Evolutionary conservation across 2,888 invertebrate species (phyloP).

Genomic region (Abrostola tripartita): DNA sequence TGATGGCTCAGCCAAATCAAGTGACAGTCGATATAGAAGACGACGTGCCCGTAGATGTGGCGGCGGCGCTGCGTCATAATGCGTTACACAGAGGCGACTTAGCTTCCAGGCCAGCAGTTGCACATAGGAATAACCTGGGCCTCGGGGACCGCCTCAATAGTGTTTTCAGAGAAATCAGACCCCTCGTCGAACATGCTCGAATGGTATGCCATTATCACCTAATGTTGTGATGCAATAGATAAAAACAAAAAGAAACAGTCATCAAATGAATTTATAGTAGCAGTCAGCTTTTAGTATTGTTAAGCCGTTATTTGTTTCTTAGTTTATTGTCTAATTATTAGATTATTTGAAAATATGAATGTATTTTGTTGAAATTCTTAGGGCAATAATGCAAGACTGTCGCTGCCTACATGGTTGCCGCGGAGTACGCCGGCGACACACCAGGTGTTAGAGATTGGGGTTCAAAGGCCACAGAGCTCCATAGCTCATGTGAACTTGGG

Average conservation of each 20-base stretch:
- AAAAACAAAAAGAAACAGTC: slow-evolving; percentile 31
- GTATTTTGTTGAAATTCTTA: slow-evolving; percentile 52
- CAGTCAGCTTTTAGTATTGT: neutral
- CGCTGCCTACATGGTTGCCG: slow-evolving; percentile 82
- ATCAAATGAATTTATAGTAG: slow-evolving; percentile 9
- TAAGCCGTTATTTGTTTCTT: neutral
- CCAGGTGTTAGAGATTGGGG: slow-evolving; percentile 68
- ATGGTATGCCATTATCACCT: slow-evolving; percentile 73
- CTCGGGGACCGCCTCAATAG: slow-evolving; percentile 82
- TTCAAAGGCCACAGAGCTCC: slow-evolving; percentile 80
- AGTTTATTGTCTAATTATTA: neutral
- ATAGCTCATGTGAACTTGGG: slow-evolving; percentile 79
- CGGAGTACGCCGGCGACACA: slow-evolving; percentile 77
- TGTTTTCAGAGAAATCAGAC: slow-evolving; percentile 90
- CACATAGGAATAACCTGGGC: slow-evolving; percentile 77
- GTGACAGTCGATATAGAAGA: slow-evolving; percentile 82
- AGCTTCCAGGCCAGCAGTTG: slow-evolving; percentile 69
- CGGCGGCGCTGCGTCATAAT: slow-evolving; percentile 70
- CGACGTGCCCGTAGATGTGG: slow-evolving; percentile 69
- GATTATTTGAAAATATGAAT: neutral
- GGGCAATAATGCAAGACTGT: slow-evolving; percentile 82
- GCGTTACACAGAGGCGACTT: slow-evolving; percentile 76
- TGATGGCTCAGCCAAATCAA: slow-evolving; percentile 82
- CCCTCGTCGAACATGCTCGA: slow-evolving; percentile 90
- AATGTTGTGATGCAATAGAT: slow-evolving; percentile 53